Conservation (phyloP, 53 echinoderm and acorn worm genomes). For the Holothuria scabra region DNA sequence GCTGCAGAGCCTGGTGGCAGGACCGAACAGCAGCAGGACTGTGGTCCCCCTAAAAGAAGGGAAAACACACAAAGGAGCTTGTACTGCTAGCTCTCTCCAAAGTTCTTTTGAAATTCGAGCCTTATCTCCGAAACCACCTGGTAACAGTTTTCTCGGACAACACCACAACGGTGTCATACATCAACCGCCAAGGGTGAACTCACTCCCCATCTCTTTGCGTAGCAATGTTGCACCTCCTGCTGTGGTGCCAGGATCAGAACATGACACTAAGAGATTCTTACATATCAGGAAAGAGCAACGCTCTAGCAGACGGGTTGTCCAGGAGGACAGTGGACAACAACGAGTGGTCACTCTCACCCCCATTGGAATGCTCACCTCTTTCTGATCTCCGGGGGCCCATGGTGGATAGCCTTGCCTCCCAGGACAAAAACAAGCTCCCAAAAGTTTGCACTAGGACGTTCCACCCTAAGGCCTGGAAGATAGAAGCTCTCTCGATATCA, state of each 20-base stretch:
- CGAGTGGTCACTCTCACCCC: conserved; percentile 17
- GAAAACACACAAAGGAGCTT: background rate
- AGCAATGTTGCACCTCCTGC: too few species aligned
- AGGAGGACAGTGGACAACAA: background rate
- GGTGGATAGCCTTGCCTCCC: too few species aligned
- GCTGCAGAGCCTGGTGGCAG: too few species aligned
- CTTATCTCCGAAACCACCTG: too few species aligned
- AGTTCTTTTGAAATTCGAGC: background rate
- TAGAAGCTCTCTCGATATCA: too few species aligned
- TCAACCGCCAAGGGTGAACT: background rate
- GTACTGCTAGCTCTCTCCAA: background rate
- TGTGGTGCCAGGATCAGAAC: too few species aligned
- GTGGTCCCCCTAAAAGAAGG: background rate
- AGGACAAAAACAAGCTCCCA: too few species aligned
- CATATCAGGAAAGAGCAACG: conserved; percentile 54
- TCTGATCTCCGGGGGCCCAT: background rate
- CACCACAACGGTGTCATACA: too few species aligned
- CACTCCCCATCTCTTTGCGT: too few species aligned
- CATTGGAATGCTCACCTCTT: background rate
- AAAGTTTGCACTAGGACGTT: too few species aligned
- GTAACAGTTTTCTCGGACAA: too few species aligned
- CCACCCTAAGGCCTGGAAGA: too few species aligned
- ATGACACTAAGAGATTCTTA: conserved; percentile 18
- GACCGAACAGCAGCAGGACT: background rate
- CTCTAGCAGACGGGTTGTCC: conserved; percentile 41